Evolutionary conservation across 1,140 invertebrate species (phyloP).

Genomic region (Magallana gigas): DNA sequence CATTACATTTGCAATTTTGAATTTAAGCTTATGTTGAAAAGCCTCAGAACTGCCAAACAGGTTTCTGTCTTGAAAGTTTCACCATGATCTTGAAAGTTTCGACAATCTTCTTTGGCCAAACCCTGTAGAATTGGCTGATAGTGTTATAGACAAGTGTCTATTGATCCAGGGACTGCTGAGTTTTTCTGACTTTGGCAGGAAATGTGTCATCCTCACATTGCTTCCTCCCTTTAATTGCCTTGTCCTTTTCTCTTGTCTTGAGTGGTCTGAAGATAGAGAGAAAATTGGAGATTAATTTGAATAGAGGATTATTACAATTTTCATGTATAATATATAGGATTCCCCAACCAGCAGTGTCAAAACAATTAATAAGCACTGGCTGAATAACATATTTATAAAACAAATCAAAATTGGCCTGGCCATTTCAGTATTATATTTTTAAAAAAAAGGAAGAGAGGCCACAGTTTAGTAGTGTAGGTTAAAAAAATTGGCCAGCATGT

Average conservation of each 20-base stretch:
- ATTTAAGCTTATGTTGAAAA: background rate
- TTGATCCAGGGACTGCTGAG: background rate
- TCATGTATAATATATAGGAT: background rate
- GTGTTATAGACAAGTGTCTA: slow-evolving; percentile 9
- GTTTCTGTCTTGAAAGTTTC: background rate
- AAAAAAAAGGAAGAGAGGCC: too few relatives aligned
- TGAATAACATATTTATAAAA: too few relatives aligned
- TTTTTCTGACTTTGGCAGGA: slow-evolving; percentile 20
- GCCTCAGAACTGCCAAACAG: background rate
- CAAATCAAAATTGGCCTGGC: too few relatives aligned
- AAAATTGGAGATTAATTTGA: background rate
- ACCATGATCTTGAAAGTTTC: background rate
- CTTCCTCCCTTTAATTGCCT: slow-evolving; percentile 19
- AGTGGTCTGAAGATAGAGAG: slow-evolving; percentile 19
- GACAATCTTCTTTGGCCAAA: slow-evolving; percentile 14
- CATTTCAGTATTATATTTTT: too few relatives aligned
- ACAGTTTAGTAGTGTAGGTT: too few relatives aligned
- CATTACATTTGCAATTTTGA: background rate
- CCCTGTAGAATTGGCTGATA: background rate
- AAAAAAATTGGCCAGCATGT: too few relatives aligned
- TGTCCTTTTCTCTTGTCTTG: slow-evolving; percentile 35
- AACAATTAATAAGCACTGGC: background rate
- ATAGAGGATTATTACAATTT: background rate
- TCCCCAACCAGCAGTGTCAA: background rate
- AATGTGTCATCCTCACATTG: slow-evolving; percentile 18